Evolutionary conservation across 2,797 vertebrate species (phyloP).

Genomic region (Phataginus tricuspis): DNA sequence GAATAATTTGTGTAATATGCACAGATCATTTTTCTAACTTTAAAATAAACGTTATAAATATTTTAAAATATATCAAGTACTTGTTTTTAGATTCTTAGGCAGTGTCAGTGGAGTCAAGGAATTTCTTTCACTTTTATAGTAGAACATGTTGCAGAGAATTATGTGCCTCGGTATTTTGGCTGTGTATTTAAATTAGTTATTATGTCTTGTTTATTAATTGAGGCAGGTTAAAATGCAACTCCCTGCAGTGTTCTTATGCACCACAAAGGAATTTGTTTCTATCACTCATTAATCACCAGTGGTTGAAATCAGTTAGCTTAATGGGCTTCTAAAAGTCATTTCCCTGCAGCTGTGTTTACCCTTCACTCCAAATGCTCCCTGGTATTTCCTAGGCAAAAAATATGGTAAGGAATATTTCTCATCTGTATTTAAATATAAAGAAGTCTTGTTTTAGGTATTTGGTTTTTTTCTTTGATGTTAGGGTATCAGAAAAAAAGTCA

Average conservation of each 20-base stretch:
- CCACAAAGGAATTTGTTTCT: background rate
- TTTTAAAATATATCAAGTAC: background rate
- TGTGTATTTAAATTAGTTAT: constrained; percentile 13
- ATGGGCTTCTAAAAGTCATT: constrained; percentile 11
- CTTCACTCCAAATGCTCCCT: background rate
- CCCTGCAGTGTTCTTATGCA: background rate
- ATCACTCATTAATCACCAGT: background rate
- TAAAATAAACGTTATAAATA: constrained; percentile 9
- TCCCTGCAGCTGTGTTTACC: background rate
- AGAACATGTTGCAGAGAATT: background rate
- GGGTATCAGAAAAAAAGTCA: background rate
- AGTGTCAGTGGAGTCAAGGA: background rate
- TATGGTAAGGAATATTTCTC: background rate
- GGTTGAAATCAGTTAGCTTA: background rate
- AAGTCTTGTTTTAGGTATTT: background rate
- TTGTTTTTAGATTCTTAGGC: background rate
- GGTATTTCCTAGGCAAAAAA: constrained; percentile 4
- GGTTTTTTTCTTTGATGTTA: background rate
- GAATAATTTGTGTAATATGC: background rate
- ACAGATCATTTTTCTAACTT: constrained; percentile 20
- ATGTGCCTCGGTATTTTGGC: background rate
- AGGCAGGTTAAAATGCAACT: constrained; percentile 24
- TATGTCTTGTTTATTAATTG: background rate
- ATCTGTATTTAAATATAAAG: background rate
- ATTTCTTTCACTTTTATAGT: background rate